Evolutionary conservation across 2,888 invertebrate species (phyloP).

Genomic region (Ceraclea dissimilis): DNA sequence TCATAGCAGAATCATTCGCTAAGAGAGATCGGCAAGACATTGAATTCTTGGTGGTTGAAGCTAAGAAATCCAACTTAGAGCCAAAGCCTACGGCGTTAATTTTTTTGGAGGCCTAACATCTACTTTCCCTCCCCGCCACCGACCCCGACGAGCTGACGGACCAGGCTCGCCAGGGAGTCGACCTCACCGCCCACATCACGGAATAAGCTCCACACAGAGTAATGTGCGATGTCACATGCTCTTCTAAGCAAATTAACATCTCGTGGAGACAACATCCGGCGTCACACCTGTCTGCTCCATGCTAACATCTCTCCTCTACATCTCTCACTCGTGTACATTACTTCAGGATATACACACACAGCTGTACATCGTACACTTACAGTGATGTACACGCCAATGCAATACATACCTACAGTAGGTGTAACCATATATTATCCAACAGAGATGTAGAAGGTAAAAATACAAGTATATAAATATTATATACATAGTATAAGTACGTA

Average conservation of each 20-base stretch:
- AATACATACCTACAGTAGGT: no score
- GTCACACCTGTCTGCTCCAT: constrained; percentile 19
- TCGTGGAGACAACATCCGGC: constrained; percentile 14
- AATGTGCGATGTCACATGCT: constrained; percentile 53
- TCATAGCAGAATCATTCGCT: constrained; percentile 91
- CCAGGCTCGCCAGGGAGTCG: constrained; percentile 53
- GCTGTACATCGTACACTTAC: not conserved
- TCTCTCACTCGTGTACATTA: not conserved
- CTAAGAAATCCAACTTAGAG: constrained; percentile 85
- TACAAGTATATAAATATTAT: no score
- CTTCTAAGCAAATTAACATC: constrained; percentile 37
- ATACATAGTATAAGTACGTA: no score
- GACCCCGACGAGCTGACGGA: constrained; percentile 63
- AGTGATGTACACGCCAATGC: no score
- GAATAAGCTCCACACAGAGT: constrained; percentile 42
- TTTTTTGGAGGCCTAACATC: constrained; percentile 89
- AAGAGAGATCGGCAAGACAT: constrained; percentile 83
- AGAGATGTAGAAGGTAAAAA: no score
- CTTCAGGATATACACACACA: not conserved
- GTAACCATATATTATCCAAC: no score
- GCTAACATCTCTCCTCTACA: constrained; percentile 7
- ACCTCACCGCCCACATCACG: constrained; percentile 54
- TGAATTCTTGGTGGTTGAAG: constrained; percentile 89
- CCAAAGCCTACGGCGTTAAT: constrained; percentile 86
- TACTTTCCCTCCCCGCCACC: constrained; percentile 81